Evolutionary conservation across 2,797 vertebrate genomes (phyloP).

Genomic region (Ibycter americanus): DNA sequence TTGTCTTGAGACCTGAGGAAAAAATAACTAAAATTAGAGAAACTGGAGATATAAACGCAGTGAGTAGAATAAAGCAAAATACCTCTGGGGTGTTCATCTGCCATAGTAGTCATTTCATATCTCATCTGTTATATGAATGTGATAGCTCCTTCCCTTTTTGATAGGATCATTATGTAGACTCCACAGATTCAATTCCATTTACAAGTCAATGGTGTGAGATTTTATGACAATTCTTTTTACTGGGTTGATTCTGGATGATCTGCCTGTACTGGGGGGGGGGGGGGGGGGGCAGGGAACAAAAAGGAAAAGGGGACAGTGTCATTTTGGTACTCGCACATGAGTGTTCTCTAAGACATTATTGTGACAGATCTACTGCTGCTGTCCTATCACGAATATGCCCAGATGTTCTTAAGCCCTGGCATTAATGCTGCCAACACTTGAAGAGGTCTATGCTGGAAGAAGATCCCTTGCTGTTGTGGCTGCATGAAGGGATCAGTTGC

Average conservation of each 20-base stretch:
- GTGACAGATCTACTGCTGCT: background rate
- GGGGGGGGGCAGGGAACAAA: too few relatives aligned
- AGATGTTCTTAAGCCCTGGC: background rate
- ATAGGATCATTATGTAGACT: constrained; percentile 79
- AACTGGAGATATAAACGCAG: constrained; percentile 74
- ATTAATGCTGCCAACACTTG: background rate
- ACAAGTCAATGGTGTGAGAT: constrained; percentile 83
- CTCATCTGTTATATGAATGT: constrained; percentile 79
- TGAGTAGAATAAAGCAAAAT: constrained; percentile 78
- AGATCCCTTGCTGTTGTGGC: background rate
- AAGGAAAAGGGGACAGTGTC: background rate
- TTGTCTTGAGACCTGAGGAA: constrained; percentile 73
- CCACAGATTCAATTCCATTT: constrained; percentile 81
- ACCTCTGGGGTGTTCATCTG: constrained; percentile 80
- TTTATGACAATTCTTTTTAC: constrained; percentile 78
- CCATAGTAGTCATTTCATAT: constrained; percentile 74
- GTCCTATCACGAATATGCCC: background rate
- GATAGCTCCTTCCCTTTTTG: constrained; percentile 72
- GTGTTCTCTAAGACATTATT: background rate
- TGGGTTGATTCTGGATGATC: constrained; percentile 72
- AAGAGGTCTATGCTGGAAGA: background rate
- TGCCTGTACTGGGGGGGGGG: too few relatives aligned
- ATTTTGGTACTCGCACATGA: background rate
- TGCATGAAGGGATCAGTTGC: background rate
- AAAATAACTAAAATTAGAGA: constrained; percentile 80